A percentile compares a stretch with the other conserved stretches of the same genome.
These are phyloP conservation scores for Trimorus sp. DNA, from an alignment of 2,888 invertebrate genomes.

Conservation along the genomic window DNA sequence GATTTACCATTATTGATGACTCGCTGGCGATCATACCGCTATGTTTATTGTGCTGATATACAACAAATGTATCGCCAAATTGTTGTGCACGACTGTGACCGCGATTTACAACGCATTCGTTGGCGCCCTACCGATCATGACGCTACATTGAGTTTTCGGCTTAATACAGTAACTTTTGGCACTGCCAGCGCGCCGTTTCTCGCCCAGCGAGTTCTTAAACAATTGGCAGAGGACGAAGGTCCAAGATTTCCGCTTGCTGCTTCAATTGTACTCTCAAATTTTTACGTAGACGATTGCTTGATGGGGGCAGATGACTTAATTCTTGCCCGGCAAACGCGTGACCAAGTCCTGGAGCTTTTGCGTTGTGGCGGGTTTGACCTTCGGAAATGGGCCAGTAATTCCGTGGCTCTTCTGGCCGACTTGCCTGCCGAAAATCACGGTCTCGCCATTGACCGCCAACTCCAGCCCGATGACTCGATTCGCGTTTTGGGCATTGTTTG, in stretches of 20 bases:
- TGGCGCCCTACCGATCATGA: background rate
- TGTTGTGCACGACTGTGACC: background rate
- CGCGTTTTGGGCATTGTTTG: background rate
- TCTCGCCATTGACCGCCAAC: no score
- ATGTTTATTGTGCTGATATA: background rate
- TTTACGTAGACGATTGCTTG: conserved; percentile 10
- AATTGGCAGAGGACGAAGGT: background rate
- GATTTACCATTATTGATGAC: background rate
- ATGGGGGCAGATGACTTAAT: background rate
- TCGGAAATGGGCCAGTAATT: conserved; percentile 4
- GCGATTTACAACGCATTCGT: conserved; percentile 6
- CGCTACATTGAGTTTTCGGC: background rate
- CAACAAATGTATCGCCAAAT: conserved; percentile 3
- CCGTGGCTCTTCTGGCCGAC: background rate
- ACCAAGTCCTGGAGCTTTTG: background rate
- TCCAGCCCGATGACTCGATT: no score
- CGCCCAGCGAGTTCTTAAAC: conserved; percentile 1
- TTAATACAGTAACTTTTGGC: conserved; percentile 2
- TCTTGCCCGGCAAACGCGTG: background rate
- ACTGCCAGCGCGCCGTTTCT: background rate
- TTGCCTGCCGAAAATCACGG: background rate
- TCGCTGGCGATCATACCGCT: background rate
- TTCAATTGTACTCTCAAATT: background rate
- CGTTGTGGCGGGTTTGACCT: background rate
- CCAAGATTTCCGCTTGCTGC: background rate